These are phyloP conservation scores for Vimba vimba DNA, from an alignment of 2,113 vertebrate species.

Conservation along the genomic window DNA sequence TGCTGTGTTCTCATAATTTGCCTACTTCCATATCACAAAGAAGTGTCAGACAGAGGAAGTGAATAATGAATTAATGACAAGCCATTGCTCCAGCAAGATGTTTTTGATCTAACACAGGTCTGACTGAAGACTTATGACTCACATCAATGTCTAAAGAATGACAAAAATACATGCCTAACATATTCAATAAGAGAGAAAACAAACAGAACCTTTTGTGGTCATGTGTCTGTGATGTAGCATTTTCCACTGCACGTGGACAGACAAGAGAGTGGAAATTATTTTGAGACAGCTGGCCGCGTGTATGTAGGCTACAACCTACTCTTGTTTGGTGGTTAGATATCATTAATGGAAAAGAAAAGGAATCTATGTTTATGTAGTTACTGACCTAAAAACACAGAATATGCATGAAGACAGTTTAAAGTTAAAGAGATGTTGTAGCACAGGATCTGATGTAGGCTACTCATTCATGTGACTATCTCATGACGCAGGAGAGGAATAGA, in stretches of 20 bases:
- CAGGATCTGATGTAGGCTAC: background rate
- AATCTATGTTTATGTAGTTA: background rate
- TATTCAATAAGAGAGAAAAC: background rate
- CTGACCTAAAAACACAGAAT: background rate
- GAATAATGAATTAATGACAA: slow-evolving; percentile 29
- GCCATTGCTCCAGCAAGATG: background rate
- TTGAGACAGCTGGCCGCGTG: background rate
- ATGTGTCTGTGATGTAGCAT: slow-evolving; percentile 26
- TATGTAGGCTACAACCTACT: background rate
- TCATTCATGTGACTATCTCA: slow-evolving; percentile 54
- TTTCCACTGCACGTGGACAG: slow-evolving; percentile 36
- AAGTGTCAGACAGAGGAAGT: slow-evolving; percentile 11
- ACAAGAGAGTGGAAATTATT: slow-evolving; percentile 6
- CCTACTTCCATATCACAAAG: slow-evolving; percentile 29
- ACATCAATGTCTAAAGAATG: slow-evolving; percentile 11
- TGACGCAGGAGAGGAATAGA: slow-evolving; percentile 16
- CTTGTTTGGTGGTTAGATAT: slow-evolving; percentile 11
- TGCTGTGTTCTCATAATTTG: background rate
- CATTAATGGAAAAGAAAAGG: background rate
- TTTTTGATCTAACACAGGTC: slow-evolving; percentile 10
- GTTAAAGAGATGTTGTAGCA: background rate
- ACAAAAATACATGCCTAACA: slow-evolving; percentile 22
- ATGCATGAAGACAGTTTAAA: background rate
- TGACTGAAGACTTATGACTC: slow-evolving; percentile 10
- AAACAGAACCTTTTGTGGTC: background rate